Evolutionary conservation across 2,888 invertebrate species (phyloP).

Genomic region (Buathra laborator): DNA sequence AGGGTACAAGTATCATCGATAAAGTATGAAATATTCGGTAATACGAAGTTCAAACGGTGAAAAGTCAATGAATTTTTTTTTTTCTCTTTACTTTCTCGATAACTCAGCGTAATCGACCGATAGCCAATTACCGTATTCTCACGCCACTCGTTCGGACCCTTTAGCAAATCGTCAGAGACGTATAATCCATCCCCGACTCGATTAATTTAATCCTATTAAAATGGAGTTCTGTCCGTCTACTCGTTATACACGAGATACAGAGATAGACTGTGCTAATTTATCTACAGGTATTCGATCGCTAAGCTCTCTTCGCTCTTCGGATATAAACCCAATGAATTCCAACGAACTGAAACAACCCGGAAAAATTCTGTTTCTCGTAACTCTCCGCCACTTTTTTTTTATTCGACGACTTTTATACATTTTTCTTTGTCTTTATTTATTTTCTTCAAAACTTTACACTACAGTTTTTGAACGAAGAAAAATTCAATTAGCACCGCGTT

Average conservation of each 20-base stretch:
- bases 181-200: slow-evolving; percentile 5
- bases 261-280: slow-evolving; percentile 22
- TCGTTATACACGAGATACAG: slow-evolving; percentile 11
- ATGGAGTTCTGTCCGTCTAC: slow-evolving; percentile 1
- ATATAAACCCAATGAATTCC: slow-evolving; percentile 7
- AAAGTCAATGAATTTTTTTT: not conserved
- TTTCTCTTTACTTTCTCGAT: not conserved
- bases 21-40: not conserved
- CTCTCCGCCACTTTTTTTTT: slow-evolving; percentile 13
- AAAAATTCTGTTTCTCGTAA: slow-evolving; percentile 6
- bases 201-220: slow-evolving; percentile 32
- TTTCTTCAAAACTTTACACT: not conserved
- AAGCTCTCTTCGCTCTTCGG: not conserved
- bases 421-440: not conserved
- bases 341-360: slow-evolving; percentile 3
- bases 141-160: not conserved
- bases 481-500: slow-evolving; percentile 41
- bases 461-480: not conserved
- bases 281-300: not conserved
- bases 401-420: not conserved
- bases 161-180: slow-evolving; percentile 6
- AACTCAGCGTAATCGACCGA: not conserved
- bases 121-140: slow-evolving; percentile 5
- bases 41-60: not conserved
- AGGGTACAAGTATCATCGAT: not conserved